Percentiles rank a stretch among this genome's conserved stretches.
Conservation (phyloP, 1,140 invertebrate genomes). For the Macrocentrus cingulum region DNA sequence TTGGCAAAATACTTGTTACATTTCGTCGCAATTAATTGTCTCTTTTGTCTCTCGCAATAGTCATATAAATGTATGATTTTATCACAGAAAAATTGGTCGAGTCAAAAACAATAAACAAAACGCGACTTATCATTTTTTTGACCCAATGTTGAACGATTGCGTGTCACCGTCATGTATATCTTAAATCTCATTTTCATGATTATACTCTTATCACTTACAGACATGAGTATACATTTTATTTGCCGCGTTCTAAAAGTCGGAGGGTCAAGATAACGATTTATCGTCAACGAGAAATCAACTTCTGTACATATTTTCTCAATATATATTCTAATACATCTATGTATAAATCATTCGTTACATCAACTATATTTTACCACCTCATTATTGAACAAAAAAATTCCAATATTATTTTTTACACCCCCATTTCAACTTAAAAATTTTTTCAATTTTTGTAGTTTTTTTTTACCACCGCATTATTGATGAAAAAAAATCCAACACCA, state of each 20-base stretch:
- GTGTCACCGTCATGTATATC: slow-evolving; percentile 4
- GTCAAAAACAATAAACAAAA: not conserved
- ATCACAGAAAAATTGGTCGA: not conserved
- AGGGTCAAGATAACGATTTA: not conserved
- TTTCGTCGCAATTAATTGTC: not conserved
- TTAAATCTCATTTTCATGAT: slow-evolving; percentile 17
- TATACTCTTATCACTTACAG: not conserved
- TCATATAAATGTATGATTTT: no score
- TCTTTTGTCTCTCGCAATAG: no score
- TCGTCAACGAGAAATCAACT: not conserved
- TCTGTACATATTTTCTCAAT: no score
- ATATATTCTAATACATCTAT: no score
- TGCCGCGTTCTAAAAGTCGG: not conserved
- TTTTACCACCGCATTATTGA: no score
- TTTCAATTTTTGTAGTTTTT: no score
- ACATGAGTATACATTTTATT: not conserved
- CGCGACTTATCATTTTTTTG: not conserved
- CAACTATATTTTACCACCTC: no score
- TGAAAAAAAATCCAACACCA: no score
- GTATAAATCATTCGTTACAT: no score
- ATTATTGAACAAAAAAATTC: no score
- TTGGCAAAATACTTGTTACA: not conserved
- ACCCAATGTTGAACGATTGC: slow-evolving; percentile 6
- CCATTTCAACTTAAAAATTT: no score
- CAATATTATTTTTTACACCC: no score